A percentile compares a stretch with the other conserved stretches of the same genome.
Evolutionary conservation across 2,888 invertebrate species (phyloP).

Genomic region (Mesorhabditis sp.): DNA sequence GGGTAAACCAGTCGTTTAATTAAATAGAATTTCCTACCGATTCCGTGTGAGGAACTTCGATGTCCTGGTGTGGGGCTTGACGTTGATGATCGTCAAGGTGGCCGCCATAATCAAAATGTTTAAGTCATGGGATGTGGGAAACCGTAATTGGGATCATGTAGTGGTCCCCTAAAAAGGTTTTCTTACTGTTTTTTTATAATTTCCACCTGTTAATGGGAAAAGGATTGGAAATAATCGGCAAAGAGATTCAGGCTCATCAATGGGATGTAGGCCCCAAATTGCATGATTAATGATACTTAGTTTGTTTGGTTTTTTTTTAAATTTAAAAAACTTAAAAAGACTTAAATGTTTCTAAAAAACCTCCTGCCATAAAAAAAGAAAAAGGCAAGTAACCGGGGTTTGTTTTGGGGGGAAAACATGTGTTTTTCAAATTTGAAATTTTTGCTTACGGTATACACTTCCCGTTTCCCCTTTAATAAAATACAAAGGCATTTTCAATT

Average conservation of each 20-base stretch:
- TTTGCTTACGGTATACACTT: constrained; percentile 1
- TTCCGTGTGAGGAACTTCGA: constrained; percentile 29
- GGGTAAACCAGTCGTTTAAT: too few relatives aligned
- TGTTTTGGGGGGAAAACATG: constrained; percentile 46
- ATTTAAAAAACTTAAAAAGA: too few relatives aligned
- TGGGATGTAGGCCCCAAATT: constrained; percentile 37
- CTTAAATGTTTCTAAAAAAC: too few relatives aligned
- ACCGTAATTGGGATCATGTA: constrained; percentile 54
- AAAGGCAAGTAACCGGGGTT: constrained; percentile 46
- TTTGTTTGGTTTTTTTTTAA: too few relatives aligned
- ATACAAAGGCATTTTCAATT: constrained; percentile 43
- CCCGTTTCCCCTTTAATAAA: constrained; percentile 33
- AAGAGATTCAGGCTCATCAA: constrained; percentile 44
- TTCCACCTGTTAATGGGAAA: constrained; percentile 42
- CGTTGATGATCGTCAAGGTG: constrained; percentile 45
- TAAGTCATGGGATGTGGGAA: constrained; percentile 54
- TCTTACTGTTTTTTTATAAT: too few relatives aligned
- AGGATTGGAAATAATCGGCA: constrained; percentile 36
- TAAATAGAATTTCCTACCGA: too few relatives aligned
- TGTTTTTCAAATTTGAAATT: too few relatives aligned
- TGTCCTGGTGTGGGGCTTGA: too few relatives aligned
- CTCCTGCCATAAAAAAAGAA: constrained; percentile 43
- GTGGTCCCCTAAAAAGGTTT: constrained; percentile 50
- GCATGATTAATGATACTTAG: not conserved
- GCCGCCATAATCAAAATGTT: constrained; percentile 52